A percentile compares a stretch with the other conserved stretches of the same genome.
Conservation (phyloP, 2,113 vertebrate species). For the Syrrhaptes paradoxus region DNA sequence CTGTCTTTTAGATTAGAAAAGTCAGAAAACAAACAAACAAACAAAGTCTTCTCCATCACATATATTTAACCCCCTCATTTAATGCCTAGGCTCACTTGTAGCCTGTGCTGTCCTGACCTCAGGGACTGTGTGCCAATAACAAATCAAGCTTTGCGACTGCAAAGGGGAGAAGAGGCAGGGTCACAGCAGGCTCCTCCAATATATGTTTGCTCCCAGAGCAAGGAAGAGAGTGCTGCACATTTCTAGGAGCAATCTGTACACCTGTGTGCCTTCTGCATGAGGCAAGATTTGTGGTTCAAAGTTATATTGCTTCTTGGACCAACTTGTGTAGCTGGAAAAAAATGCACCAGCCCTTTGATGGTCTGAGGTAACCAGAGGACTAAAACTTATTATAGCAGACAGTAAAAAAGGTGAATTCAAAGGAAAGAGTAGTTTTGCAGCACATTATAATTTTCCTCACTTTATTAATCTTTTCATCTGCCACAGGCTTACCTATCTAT, state of each 20-base stretch:
- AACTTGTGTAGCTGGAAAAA: neutral
- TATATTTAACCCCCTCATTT: neutral
- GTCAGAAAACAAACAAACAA: neutral
- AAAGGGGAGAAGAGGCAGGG: neutral
- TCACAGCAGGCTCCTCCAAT: neutral
- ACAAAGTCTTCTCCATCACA: neutral
- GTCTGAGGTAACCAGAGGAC: neutral
- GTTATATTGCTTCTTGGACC: neutral
- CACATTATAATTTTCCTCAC: slow-evolving; percentile 4
- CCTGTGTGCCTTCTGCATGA: neutral
- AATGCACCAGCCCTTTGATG: neutral
- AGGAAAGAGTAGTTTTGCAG: neutral
- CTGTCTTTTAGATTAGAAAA: neutral
- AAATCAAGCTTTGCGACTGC: neutral
- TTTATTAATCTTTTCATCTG: slow-evolving; percentile 26
- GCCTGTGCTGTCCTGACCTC: neutral
- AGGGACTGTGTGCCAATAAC: neutral
- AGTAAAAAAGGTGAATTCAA: neutral
- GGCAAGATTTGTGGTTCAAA: neutral
- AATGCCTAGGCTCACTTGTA: neutral
- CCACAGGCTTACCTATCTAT: neutral
- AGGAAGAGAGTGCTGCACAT: neutral
- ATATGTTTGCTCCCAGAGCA: neutral
- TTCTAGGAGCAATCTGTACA: neutral
- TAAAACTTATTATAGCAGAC: slow-evolving; percentile 11